phyloP scores from a whole-genome alignment of 1,140 invertebrate genomes.

The Drosophila baimaii region DNA sequence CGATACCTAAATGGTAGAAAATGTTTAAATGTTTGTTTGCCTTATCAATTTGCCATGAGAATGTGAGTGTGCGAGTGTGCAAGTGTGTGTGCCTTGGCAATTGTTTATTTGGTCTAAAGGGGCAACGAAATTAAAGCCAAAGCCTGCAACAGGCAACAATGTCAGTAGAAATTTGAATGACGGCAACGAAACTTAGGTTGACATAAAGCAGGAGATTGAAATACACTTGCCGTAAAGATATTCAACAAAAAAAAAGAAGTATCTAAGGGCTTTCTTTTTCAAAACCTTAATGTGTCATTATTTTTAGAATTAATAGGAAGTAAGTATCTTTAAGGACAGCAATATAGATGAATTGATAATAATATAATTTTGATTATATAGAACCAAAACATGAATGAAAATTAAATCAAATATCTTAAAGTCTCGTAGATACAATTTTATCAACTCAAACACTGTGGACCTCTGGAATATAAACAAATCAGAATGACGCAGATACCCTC shows the following conservation, averaged over 20 bases:
- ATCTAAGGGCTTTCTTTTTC: not conserved
- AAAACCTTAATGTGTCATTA: not conserved
- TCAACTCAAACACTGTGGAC: not conserved
- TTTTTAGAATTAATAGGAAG: not conserved
- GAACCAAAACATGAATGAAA: not conserved
- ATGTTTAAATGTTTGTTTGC: constrained; percentile 73
- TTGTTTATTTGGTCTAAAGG: constrained; percentile 5
- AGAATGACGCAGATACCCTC: not conserved
- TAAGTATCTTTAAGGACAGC: not conserved
- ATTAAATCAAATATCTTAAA: not conserved
- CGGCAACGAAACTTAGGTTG: not conserved
- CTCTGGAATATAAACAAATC: not conserved
- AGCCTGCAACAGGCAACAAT: constrained; percentile 46
- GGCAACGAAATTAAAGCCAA: constrained; percentile 17
- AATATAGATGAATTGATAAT: not conserved
- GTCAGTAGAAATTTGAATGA: not conserved
- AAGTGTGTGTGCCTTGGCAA: not conserved
- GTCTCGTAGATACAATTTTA: not conserved
- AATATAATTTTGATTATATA: not conserved
- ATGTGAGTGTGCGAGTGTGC: no score
- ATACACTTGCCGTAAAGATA: not conserved
- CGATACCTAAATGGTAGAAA: constrained; percentile 65
- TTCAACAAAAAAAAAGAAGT: not conserved
- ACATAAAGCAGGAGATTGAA: not conserved
- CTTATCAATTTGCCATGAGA: constrained; percentile 66